Evolutionary conservation across 2,888 invertebrate species (phyloP), one percentile per base, ranked within the genome.

Genomic region (Parelbella ahira): DNA sequence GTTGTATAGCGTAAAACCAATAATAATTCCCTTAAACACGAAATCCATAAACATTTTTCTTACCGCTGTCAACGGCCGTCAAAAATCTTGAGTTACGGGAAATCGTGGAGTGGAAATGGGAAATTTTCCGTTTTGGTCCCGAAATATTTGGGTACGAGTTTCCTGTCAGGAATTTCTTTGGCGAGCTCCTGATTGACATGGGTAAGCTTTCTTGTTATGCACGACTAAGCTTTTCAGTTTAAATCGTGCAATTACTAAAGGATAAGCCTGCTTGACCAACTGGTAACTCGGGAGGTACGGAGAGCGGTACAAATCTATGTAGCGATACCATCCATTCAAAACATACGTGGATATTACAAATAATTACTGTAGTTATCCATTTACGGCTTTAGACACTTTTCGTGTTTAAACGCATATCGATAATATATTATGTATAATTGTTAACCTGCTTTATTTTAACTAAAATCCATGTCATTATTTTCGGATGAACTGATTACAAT

Each of bases 181-280:
- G 7, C 15, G 21, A 39, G 10, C 18, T 11, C 8, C 23, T 39
- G 39, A 39, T 32, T 39, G 39, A 39, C 39, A 20, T 4, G 39
- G 39, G 39, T 39, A 30, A 28, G 30, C 24, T 56, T 49, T 46
- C 47, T 49, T 53, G 30, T 24, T 30, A 30, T 23, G 29, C 23
- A 30, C 11, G 18, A 5, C 29, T 15, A 18, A 10, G 23, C 29
- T 38, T 38, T 38, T 11, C 24, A 39, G 39, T 39, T 39, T 39
- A 32, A 39, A 39, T 32, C 30, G 11, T 7, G 19, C 39, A 39
- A 39, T 39, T 39, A 39, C 24, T 15, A 10, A 6, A 13, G 21
- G 23, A 23, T 23, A 23, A 8, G 12, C 12, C 18, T 32, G 24
- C 8, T 39, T 24, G 12, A 19, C 25, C 10, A 4, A 12, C 13